phyloP scores from a whole-genome alignment of 2,797 vertebrate species.

The Anomalospiza imberbis region DNA sequence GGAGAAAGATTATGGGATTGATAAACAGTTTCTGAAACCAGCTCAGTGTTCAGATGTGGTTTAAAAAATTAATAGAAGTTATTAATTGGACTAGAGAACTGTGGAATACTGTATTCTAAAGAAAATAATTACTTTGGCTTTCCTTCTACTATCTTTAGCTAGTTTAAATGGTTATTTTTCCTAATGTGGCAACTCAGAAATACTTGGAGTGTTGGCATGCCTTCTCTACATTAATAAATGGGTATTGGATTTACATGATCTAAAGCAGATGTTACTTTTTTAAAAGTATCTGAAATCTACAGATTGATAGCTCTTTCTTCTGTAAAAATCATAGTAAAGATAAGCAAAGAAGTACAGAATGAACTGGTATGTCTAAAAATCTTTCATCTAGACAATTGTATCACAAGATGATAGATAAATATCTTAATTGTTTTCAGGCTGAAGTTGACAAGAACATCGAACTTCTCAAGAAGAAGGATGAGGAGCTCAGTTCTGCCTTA shows the following conservation, averaged over 20 bases:
- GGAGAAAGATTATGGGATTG: neutral
- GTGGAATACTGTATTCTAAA: neutral
- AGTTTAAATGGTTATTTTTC: neutral
- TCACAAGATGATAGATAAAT: neutral
- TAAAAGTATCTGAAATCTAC: neutral
- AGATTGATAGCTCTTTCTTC: neutral
- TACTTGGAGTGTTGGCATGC: neutral
- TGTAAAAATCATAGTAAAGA: neutral
- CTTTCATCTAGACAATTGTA: neutral
- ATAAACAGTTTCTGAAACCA: neutral
- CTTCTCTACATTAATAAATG: neutral
- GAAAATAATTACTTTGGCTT: neutral
- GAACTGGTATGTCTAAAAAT: neutral
- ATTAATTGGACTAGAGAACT: neutral
- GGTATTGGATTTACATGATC: neutral
- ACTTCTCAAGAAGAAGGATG: slow-evolving; percentile 94
- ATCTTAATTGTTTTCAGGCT: slow-evolving; percentile 72
- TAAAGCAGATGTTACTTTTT: neutral
- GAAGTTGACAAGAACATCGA: slow-evolving; percentile 98
- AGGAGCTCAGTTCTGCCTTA: slow-evolving; percentile 93
- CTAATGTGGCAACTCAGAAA: neutral
- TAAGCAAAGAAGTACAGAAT: neutral
- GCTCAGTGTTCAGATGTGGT: neutral
- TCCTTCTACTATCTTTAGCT: neutral
- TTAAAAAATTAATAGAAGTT: neutral